phyloP scores from a whole-genome alignment of 1,140 invertebrate species.

The Apis laboriosa region DNA sequence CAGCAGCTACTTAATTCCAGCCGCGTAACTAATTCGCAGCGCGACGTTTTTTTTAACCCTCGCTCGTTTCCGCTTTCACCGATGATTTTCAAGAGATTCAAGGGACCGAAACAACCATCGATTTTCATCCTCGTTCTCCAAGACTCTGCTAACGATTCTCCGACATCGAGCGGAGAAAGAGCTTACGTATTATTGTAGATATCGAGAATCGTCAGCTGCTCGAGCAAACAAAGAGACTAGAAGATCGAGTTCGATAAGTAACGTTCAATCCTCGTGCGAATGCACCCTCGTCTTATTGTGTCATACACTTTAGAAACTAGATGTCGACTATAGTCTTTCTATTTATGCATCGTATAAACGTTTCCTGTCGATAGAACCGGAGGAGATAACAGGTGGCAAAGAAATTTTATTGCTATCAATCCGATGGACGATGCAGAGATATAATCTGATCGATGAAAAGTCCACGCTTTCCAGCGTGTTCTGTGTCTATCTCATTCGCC shows the following conservation, averaged over 20 bases:
- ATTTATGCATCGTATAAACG: background rate
- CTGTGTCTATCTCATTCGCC: background rate
- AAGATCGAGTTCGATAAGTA: background rate
- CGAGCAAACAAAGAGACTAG: background rate
- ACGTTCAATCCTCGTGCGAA: background rate
- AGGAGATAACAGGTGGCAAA: background rate
- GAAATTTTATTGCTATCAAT: background rate
- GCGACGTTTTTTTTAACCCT: background rate
- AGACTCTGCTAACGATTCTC: background rate
- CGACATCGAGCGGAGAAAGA: background rate
- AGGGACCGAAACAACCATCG: background rate
- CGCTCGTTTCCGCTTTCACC: background rate
- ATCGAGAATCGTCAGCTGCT: background rate
- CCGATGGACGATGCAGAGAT: no score
- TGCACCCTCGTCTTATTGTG: background rate
- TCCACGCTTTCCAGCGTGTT: no score
- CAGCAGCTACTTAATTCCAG: slow-evolving; percentile 18
- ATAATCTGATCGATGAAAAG: background rate
- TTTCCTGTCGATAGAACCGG: background rate
- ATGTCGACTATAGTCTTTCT: slow-evolving; percentile 2
- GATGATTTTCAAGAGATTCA: background rate
- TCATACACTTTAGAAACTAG: background rate
- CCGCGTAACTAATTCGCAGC: slow-evolving; percentile 19
- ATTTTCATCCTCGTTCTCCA: background rate
- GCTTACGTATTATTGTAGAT: background rate